These are phyloP conservation scores for Nasonovia ribisnigri DNA, from an alignment of 2,888 invertebrate genomes.

Conservation along the genomic window DNA sequence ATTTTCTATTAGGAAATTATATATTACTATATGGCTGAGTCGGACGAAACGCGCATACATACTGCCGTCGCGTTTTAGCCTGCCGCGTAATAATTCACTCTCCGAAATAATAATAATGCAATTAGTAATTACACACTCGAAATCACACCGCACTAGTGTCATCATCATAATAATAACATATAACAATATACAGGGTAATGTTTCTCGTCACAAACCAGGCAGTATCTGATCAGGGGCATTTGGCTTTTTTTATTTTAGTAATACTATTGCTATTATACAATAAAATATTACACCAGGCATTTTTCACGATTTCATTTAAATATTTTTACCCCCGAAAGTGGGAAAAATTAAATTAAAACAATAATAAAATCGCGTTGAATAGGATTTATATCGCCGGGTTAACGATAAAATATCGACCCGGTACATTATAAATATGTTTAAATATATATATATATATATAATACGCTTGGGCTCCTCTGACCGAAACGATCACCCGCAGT, in stretches of 20 bases:
- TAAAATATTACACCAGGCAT: neutral
- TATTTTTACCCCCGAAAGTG: neutral
- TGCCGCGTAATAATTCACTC: neutral
- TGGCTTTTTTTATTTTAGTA: neutral
- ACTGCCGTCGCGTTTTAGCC: neutral
- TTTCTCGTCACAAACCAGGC: neutral
- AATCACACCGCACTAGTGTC: neutral
- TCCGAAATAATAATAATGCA: neutral
- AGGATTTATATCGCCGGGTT: neutral
- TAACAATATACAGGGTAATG: neutral
- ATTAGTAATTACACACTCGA: neutral
- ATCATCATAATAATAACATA: neutral
- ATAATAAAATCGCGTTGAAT: neutral
- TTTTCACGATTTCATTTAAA: neutral
- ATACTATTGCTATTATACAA: neutral
- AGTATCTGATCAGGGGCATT: neutral
- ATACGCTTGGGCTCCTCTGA: neutral
- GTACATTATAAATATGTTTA: neutral
- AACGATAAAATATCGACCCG: neutral
- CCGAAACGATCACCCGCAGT: slow-evolving; percentile 13
- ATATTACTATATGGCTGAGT: neutral
- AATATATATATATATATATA: neutral
- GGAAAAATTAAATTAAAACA: neutral
- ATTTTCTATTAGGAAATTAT: neutral
- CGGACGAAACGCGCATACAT: neutral